Conservation (phyloP, 2,888 invertebrate species). For the Sisyra nigra region DNA sequence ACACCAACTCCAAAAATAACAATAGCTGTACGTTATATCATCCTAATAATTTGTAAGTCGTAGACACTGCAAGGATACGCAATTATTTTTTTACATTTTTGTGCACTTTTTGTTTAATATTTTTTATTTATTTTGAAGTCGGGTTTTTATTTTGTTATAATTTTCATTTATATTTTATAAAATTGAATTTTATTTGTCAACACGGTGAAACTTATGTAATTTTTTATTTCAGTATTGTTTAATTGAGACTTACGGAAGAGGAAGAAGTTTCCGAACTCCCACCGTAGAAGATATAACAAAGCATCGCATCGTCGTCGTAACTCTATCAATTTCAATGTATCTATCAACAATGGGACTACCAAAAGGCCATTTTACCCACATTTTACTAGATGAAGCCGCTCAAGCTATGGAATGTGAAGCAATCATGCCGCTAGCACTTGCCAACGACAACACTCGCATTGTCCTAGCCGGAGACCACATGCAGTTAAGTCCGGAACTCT, state of each 20-base stretch:
- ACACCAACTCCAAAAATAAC: too few relatives aligned
- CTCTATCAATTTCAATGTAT: constrained; percentile 61
- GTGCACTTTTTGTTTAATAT: too few relatives aligned
- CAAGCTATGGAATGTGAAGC: constrained; percentile 79
- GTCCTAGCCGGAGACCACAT: constrained; percentile 77
- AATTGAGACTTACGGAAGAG: constrained; percentile 37
- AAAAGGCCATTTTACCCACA: constrained; percentile 58
- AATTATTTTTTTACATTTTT: too few relatives aligned
- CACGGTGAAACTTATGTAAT: constrained; percentile 1
- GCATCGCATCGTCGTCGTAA: constrained; percentile 60
- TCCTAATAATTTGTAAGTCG: too few relatives aligned
- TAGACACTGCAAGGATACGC: too few relatives aligned
- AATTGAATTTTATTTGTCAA: too few relatives aligned
- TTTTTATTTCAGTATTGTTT: constrained; percentile 47
- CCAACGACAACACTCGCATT: constrained; percentile 52
- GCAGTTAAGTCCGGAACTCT: constrained; percentile 70
- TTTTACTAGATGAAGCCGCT: constrained; percentile 73
- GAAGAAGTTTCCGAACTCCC: constrained; percentile 47
- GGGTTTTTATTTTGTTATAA: too few relatives aligned
- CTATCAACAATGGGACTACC: constrained; percentile 49
- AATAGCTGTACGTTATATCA: too few relatives aligned
- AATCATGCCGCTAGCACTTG: constrained; percentile 60
- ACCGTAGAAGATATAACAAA: constrained; percentile 51
- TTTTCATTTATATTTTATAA: too few relatives aligned
- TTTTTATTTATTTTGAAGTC: too few relatives aligned